These are phyloP conservation scores for Watsonalla cultraria DNA, from an alignment of 2,888 invertebrate genomes.

Conservation along the genomic window DNA sequence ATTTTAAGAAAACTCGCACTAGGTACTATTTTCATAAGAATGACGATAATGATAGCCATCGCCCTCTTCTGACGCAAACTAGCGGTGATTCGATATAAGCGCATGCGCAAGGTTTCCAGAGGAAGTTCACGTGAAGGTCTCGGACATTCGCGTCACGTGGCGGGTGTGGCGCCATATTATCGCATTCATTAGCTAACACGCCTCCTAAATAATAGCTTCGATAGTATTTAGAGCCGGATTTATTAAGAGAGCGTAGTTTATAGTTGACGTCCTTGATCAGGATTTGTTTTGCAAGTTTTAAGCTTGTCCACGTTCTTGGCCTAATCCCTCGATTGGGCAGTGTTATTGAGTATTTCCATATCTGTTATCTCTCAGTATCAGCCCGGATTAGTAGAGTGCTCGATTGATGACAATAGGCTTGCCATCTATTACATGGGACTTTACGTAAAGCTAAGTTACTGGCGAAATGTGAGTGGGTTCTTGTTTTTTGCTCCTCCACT, in stretches of 20 bases:
- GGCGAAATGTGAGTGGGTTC: background rate
- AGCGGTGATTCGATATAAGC: too few species aligned
- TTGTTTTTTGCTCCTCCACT: too few species aligned
- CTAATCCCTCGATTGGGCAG: too few species aligned
- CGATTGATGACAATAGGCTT: background rate
- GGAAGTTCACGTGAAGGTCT: background rate
- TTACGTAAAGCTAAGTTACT: background rate
- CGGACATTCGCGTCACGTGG: background rate
- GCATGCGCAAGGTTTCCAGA: too few species aligned
- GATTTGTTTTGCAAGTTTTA: background rate
- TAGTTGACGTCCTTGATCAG: background rate
- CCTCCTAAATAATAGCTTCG: background rate
- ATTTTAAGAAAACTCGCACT: too few species aligned
- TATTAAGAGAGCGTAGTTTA: background rate
- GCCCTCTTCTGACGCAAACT: too few species aligned
- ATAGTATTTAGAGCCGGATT: background rate
- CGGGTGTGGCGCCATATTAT: background rate
- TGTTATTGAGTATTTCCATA: too few species aligned
- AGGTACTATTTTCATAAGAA: too few species aligned
- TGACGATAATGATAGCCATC: too few species aligned
- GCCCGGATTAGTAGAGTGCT: too few species aligned
- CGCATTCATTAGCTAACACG: background rate
- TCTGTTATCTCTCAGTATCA: too few species aligned
- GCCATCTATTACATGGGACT: background rate
- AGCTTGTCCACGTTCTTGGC: too few species aligned